Conservation (phyloP, 2,888 invertebrate genomes). For the Cantharis lateralis region DNA sequence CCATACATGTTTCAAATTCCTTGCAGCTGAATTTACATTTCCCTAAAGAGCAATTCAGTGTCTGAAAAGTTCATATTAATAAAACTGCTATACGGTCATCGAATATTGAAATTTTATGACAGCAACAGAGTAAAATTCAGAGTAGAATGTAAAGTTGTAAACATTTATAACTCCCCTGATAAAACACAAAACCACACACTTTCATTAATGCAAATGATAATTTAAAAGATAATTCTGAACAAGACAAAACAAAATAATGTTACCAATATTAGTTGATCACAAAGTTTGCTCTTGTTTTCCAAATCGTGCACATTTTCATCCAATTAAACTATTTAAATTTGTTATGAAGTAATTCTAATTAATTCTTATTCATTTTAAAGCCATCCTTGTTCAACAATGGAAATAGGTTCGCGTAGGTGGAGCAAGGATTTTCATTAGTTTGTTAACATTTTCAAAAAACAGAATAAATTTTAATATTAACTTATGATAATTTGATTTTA, state of each 20-base stretch:
- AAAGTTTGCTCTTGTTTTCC: background rate
- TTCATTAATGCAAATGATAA: constrained; percentile 29
- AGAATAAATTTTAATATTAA: too few relatives aligned
- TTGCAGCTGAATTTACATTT: constrained; percentile 35
- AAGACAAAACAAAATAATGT: constrained; percentile 19
- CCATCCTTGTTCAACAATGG: too few relatives aligned
- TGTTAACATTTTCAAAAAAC: too few relatives aligned
- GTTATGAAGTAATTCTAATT: background rate
- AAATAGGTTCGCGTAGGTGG: too few relatives aligned
- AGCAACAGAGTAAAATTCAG: constrained; percentile 47
- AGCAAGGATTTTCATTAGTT: too few relatives aligned
- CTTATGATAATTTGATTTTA: too few relatives aligned
- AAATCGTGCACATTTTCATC: background rate
- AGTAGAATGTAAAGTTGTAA: constrained; percentile 33
- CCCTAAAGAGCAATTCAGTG: constrained; percentile 34
- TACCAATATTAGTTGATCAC: background rate
- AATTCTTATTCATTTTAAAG: background rate
- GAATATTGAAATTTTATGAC: constrained; percentile 47
- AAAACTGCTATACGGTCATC: constrained; percentile 40
- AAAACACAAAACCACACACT: constrained; percentile 25
- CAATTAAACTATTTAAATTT: background rate
- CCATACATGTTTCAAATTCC: constrained; percentile 30
- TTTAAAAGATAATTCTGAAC: constrained; percentile 21
- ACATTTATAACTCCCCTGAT: constrained; percentile 32
- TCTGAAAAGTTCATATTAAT: constrained; percentile 38